Evolutionary conservation across 2,888 invertebrate species (phyloP).

Genomic region (Pachliopta kotzebuea): DNA sequence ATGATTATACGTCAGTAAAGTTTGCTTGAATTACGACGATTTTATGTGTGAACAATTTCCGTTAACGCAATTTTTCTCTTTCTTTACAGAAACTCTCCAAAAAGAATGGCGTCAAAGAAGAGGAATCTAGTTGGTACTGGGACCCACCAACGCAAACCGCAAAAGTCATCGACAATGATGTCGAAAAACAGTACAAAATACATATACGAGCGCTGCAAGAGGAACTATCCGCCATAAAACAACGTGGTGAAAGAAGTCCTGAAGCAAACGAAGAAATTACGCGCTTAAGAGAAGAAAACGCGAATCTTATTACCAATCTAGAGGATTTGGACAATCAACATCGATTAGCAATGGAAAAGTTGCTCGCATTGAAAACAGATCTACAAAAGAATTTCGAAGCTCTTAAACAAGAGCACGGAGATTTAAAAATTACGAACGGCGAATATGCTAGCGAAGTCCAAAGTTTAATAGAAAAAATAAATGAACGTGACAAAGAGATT

Average conservation of each 20-base stretch:
- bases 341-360: slow-evolving; percentile 83
- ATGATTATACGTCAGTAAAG: slow-evolving; percentile 5
- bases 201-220: slow-evolving; percentile 63
- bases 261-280: slow-evolving; percentile 62
- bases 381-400: slow-evolving; percentile 75
- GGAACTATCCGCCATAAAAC: slow-evolving; percentile 65
- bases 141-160: slow-evolving; percentile 61
- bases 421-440: slow-evolving; percentile 67
- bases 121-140: slow-evolving; percentile 78
- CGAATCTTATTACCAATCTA: slow-evolving; percentile 78
- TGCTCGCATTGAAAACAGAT: slow-evolving; percentile 76
- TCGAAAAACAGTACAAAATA: slow-evolving; percentile 53
- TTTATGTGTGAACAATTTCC: background rate
- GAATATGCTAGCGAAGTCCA: slow-evolving; percentile 69
- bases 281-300: slow-evolving; percentile 79
- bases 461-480: slow-evolving; percentile 62
- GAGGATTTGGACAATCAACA: slow-evolving; percentile 89
- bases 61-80: slow-evolving; percentile 35
- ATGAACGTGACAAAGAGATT: slow-evolving; percentile 67
- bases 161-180: slow-evolving; percentile 40
- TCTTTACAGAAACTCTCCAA: slow-evolving; percentile 67
- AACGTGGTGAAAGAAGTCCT: slow-evolving; percentile 42
- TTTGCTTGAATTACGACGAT: background rate
- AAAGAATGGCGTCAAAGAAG: slow-evolving; percentile 71
- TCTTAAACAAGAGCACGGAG: slow-evolving; percentile 70